These are phyloP conservation scores for Odontomachus brunneus DNA, from an alignment of 1,140 invertebrate species.

Conservation along the genomic window DNA sequence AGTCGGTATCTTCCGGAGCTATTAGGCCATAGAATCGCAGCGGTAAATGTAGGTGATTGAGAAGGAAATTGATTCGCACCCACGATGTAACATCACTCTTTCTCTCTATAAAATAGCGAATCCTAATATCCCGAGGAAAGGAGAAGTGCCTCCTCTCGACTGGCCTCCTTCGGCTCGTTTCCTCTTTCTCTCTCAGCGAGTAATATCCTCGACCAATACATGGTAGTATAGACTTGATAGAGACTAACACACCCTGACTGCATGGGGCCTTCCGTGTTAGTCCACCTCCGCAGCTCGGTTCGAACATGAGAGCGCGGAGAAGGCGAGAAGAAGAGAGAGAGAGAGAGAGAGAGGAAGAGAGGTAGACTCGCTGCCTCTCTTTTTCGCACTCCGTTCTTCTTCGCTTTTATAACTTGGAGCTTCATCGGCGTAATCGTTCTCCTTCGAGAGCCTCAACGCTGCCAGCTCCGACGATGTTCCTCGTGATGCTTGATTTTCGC, in stretches of 20 bases:
- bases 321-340: not conserved
- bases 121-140: conserved; percentile 22
- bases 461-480: conserved; percentile 46
- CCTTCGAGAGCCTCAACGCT: conserved; percentile 32
- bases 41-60: conserved; percentile 1
- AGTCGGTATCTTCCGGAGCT: conserved; percentile 26
- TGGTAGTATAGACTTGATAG: conserved; percentile 70
- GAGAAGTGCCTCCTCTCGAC: conserved; percentile 55
- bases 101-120: not conserved
- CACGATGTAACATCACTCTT: conserved; percentile 20
- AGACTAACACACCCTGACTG: conserved; percentile 67
- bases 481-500: conserved; percentile 55
- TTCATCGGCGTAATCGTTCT: conserved; percentile 56
- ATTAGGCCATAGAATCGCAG: not conserved
- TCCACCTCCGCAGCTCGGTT: conserved; percentile 38
- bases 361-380: conserved; percentile 6
- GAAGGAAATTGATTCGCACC: not conserved
- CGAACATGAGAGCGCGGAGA: not conserved
- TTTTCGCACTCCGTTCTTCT: conserved; percentile 44
- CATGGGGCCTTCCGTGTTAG: conserved; percentile 68
- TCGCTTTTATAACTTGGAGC: conserved; percentile 48
- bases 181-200: conserved; percentile 47
- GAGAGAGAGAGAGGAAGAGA: not conserved
- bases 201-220: conserved; percentile 63
- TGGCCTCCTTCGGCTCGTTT: conserved; percentile 23